These are phyloP conservation scores for Argya squamiceps DNA, from an alignment of 2,797 vertebrate species.

Conservation along the genomic window DNA sequence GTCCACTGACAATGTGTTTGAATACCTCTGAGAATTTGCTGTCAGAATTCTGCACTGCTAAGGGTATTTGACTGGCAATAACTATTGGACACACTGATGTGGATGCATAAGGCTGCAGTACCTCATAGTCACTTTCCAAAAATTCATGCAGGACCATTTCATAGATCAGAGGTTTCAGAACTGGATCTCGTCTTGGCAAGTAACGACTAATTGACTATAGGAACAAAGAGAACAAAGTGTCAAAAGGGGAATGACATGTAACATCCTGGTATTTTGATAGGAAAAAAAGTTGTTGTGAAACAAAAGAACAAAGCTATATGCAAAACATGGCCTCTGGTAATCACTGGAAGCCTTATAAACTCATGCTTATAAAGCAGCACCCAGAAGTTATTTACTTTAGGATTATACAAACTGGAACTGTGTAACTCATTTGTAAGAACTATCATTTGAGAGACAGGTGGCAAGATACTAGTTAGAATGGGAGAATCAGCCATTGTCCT, in stretches of 20 bases:
- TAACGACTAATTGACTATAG: constrained; percentile 94
- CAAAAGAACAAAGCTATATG: fast-evolving
- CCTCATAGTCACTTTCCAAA: constrained; percentile 96
- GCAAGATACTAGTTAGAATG: background rate
- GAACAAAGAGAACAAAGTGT: background rate
- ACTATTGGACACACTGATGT: background rate
- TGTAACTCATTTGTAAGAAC: background rate
- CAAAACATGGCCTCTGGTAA: background rate
- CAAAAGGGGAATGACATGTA: background rate
- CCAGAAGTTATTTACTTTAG: background rate
- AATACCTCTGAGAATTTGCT: background rate
- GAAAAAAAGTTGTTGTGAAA: background rate
- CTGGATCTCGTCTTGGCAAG: constrained; percentile 92
- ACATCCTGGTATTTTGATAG: background rate
- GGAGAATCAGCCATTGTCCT: background rate
- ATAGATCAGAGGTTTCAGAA: constrained; percentile 94
- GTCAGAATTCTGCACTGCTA: background rate
- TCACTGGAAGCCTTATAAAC: background rate
- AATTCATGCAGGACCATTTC: constrained; percentile 99
- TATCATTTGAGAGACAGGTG: background rate
- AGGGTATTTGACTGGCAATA: background rate
- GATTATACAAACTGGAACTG: background rate
- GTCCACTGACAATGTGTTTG: background rate
- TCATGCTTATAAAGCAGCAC: background rate
- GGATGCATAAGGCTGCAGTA: constrained; percentile 40